Evolutionary conservation across 2,888 invertebrate genomes (phyloP), one percentile per base, ranked within the genome.

Genomic region (Sphecodes monilicornis): DNA sequence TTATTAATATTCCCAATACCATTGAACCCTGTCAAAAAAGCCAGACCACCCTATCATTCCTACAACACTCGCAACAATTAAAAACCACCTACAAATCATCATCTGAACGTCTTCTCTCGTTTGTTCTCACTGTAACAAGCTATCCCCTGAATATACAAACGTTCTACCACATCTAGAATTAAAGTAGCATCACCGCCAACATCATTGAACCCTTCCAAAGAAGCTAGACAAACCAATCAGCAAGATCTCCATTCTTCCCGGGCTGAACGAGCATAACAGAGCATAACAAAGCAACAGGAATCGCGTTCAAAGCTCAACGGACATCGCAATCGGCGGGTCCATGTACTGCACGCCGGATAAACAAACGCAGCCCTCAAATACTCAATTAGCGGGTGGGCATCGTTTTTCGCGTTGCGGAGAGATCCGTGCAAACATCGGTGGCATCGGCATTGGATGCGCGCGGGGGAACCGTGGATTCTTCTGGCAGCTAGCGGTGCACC

Each of bases 401-500:
- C 11, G 22, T 64, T 77, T 82, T 87, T 74, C 74, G 54, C 32
- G 46, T 60, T 22, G 18, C 36, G 8, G 18, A 26, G 46, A n/a
- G n/a, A 39, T 46, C 39, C 64, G 36, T 66, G 43, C 16, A 39
- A 68, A 66, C 60, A 66, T n/a, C n/a, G n/a, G n/a, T n/a, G n/a
- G 43, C 16, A 69, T 78, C 75, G 76, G 50, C 64, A 4, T 46
- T 57, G 29, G 41, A 76, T 60, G 74, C 77, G 69, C 18, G 77
- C 81, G 83, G 85, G 79, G 80, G 66, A 79, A 50, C 46, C 54
- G 36, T 1, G 86, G 80, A 89, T 86, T 85, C 81, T 85, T 66
- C 26, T 66, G 71, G 64, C 26, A 32, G 73, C 60, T 76, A 75
- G 64, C 80, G 79, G 72, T 84, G 82, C 83, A 82, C 68, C 66